These are phyloP conservation scores for Panopea generosa DNA, from an alignment of 2,888 invertebrate species.

Conservation along the genomic window DNA sequence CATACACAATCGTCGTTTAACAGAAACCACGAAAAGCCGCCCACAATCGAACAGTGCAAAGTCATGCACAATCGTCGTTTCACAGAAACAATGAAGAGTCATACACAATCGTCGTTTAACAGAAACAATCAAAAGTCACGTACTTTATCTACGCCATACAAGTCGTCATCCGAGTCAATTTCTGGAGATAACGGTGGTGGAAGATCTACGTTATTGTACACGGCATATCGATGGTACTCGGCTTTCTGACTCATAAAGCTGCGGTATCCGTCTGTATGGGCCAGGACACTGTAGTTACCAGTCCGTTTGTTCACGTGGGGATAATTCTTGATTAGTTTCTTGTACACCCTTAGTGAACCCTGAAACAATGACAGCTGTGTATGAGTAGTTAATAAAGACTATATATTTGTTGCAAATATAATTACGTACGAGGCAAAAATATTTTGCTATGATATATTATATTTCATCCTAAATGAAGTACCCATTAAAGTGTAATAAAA, in stretches of 20 bases:
- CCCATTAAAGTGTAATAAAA: no score
- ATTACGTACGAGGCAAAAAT: background rate
- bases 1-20: no score
- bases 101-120: no score
- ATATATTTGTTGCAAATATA: constrained; percentile 1
- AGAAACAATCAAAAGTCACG: background rate
- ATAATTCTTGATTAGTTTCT: constrained; percentile 75
- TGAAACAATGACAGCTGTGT: constrained; percentile 46
- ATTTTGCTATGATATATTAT: background rate
- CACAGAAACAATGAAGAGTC: no score
- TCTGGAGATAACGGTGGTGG: constrained; percentile 59
- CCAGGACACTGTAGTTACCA: constrained; percentile 60
- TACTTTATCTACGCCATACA: constrained; percentile 30
- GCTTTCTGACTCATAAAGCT: constrained; percentile 63
- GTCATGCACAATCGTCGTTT: no score
- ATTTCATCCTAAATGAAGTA: no score
- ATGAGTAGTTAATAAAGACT: background rate
- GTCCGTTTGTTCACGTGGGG: constrained; percentile 71
- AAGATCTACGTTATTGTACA: constrained; percentile 59
- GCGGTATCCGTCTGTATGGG: constrained; percentile 65
- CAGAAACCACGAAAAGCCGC: no score
- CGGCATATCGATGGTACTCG: constrained; percentile 62
- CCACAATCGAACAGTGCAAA: no score
- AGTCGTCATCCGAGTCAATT: constrained; percentile 40
- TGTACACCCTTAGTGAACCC: constrained; percentile 79